These are phyloP conservation scores for Rhagonycha lutea DNA, from an alignment of 2,888 invertebrate species.

Conservation along the genomic window DNA sequence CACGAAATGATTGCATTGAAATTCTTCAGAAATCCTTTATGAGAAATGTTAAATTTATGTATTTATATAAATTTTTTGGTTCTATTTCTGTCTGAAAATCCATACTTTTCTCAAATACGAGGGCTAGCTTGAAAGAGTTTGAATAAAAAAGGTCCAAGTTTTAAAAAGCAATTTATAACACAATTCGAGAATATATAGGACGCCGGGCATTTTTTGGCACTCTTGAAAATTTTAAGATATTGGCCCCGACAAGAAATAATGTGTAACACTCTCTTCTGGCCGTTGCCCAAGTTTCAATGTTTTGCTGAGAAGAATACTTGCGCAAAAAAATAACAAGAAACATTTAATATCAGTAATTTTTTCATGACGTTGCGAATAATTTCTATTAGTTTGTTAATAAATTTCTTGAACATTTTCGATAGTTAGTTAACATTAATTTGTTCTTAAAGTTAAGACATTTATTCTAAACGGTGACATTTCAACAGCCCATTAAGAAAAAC, in stretches of 20 bases:
- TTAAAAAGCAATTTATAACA: not conserved
- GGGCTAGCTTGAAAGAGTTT: not conserved
- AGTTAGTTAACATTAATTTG: too few species aligned
- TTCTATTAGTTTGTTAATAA: too few species aligned
- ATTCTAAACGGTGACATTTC: too few species aligned
- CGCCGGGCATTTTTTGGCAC: not conserved
- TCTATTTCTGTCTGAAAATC: not conserved
- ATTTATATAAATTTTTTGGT: not conserved
- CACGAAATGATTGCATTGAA: not conserved
- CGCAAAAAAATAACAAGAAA: too few species aligned
- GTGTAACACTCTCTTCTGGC: too few species aligned
- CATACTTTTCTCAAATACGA: not conserved
- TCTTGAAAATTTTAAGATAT: not conserved
- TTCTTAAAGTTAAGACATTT: too few species aligned
- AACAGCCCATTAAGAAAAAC: too few species aligned
- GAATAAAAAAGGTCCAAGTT: not conserved
- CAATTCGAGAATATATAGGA: not conserved
- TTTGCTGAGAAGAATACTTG: too few species aligned
- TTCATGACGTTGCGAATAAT: too few species aligned
- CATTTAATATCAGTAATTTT: too few species aligned
- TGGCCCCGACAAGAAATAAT: not conserved
- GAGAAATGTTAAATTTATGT: not conserved
- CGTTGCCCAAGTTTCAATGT: too few species aligned
- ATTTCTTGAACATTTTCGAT: too few species aligned
- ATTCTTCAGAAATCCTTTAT: not conserved